Percentiles rank a stretch among this genome's conserved stretches.
Evolutionary conservation across 2,113 vertebrate species (phyloP).

Genomic region (Corythoichthys haematopterus): DNA sequence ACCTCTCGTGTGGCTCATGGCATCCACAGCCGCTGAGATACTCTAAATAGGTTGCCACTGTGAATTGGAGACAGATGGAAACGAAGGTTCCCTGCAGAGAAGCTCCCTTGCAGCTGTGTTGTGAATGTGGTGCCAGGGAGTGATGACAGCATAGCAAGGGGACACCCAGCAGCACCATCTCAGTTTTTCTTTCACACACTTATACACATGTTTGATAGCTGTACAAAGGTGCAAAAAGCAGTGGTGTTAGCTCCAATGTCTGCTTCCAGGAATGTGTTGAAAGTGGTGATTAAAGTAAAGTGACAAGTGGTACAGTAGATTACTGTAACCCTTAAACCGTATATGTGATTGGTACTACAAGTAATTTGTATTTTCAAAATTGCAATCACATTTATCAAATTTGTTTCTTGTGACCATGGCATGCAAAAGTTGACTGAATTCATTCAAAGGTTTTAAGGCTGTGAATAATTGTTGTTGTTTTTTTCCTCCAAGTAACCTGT

Average conservation of each 20-base stretch:
- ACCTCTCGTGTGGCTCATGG: slow-evolving; percentile 46
- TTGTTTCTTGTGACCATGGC: not conserved
- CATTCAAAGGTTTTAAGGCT: not conserved
- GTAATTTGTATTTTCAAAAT: slow-evolving; percentile 1
- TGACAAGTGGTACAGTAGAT: slow-evolving; percentile 50
- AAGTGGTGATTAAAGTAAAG: slow-evolving; percentile 58
- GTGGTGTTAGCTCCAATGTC: slow-evolving; percentile 49
- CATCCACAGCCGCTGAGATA: slow-evolving; percentile 61
- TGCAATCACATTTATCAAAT: no score
- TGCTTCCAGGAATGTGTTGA: slow-evolving; percentile 57
- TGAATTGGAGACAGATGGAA: slow-evolving; percentile 77
- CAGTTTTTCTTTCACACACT: slow-evolving; percentile 15
- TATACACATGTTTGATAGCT: slow-evolving; percentile 7
- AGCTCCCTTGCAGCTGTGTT: slow-evolving; percentile 74
- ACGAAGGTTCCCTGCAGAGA: slow-evolving; percentile 71
- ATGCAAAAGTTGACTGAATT: not conserved
- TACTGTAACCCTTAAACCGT: slow-evolving; percentile 27
- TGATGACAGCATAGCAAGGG: slow-evolving; percentile 69
- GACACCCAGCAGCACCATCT: slow-evolving; percentile 52
- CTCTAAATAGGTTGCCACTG: slow-evolving; percentile 73
- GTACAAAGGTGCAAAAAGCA: slow-evolving; percentile 48
- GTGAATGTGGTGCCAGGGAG: slow-evolving; percentile 65
- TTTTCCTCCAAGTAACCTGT: no score
- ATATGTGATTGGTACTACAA: not conserved
- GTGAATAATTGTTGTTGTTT: no score